Evolutionary conservation across 2,113 vertebrate genomes (phyloP), one percentile per base, ranked within the genome.

Genomic region (Oreochromis aureus): DNA sequence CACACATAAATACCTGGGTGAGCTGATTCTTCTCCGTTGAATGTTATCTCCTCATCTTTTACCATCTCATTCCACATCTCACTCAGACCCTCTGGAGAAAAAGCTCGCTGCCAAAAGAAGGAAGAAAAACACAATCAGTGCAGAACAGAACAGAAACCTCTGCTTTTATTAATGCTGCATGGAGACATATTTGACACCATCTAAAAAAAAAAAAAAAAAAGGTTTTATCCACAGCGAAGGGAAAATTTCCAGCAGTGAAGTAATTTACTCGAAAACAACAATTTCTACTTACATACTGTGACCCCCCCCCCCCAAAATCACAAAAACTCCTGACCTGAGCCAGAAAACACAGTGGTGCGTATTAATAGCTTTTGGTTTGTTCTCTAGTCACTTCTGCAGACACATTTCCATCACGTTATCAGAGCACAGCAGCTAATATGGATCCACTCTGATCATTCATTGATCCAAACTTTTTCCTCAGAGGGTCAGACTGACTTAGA

Each of bases 11-110:
- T 97, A 97, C 96, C 97, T 91, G 95, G 97, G 92, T 97, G 97
- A 84, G 96, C 91, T 4, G 97, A 94, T 73, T 99, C 98, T 84
- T 97, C 96, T 86, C 98, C 97, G 15, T 94, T 97, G 88, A 98
- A 98, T 5, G 98, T 91, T 85, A 99, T 98, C 95, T 99, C 98
- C 34, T 99, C 98, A 96, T 99, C 98, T 96, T 99, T 99, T 19
- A 99, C 98, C 98, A 99, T 99, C 95, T 99, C 99, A 87, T 99
- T 99, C 99, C 99, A 99, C 94, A 99, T 97, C 91, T 98, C 98
- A 89, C 98, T 98, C 10, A 99, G 96, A 34, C 99, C 99, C 96
- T 99, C 98, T 81, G 97, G 95, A 54, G 98, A 98, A 94, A 99
- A 99, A 4, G 98, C 98, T 2, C 99, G 97, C 98, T 99, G 94